These are phyloP conservation scores for Drosophila serrata DNA, from an alignment of 1,140 invertebrate species.

Conservation along the genomic window DNA sequence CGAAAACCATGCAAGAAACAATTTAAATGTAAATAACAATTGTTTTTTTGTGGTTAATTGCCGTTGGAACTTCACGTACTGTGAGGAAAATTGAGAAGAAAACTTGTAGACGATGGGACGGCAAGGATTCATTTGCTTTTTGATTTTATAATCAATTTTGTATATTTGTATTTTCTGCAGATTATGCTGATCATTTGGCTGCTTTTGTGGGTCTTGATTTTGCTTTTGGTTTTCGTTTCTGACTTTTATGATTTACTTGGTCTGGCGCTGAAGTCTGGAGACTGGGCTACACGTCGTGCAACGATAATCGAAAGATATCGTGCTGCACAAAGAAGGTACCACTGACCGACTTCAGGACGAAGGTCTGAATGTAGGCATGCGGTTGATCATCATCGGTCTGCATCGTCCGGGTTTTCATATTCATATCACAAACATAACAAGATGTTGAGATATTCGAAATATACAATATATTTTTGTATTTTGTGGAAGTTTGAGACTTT, in stretches of 20 bases:
- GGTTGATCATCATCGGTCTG: constrained; percentile 96
- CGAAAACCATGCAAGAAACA: constrained; percentile 44
- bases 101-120: not conserved
- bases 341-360: constrained; percentile 94
- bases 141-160: not conserved
- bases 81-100: constrained; percentile 19
- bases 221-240: constrained; percentile 4
- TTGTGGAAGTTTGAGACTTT: not conserved
- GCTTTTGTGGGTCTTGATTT: constrained; percentile 2
- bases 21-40: constrained; percentile 13
- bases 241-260: constrained; percentile 36
- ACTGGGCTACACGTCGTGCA: constrained; percentile 89
- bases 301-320: constrained; percentile 94
- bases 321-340: constrained; percentile 96
- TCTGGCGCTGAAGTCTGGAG: constrained; percentile 30
- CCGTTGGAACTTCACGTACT: constrained; percentile 32
- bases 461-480: not conserved
- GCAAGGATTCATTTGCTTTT: not conserved
- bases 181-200: constrained; percentile 5
- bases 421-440: constrained; percentile 17
- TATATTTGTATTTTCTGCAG: not conserved
- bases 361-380: constrained; percentile 96
- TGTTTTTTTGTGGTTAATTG: constrained; percentile 17
- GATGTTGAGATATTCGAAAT: constrained; percentile 18
- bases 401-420: constrained; percentile 28